Evolutionary conservation across 2,888 invertebrate genomes (phyloP), one percentile per base, ranked within the genome.

Genomic region (Maniola hyperantus): DNA sequence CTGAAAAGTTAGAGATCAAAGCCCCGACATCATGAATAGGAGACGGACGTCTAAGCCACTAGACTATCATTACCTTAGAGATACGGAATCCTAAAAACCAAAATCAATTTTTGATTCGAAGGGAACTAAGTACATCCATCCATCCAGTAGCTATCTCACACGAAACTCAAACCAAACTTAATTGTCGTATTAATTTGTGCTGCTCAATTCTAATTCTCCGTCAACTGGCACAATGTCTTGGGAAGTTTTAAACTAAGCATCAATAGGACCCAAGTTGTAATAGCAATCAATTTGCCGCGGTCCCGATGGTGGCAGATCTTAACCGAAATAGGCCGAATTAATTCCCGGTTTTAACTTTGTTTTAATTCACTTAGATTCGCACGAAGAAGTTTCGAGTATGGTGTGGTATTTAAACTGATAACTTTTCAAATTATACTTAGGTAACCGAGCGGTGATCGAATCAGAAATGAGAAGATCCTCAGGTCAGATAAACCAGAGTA

Each of bases 281-380:
- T 39, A 57, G 39, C 42, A 57, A 57, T 57, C 57, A 57, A 57
- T 57, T 57, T 57, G 42, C 42, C 42, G 18, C 39, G 20, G 55
- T 36, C 55, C 15, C 42, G 11, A 11, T 7, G 39, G 39, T 57
- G 54, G 54, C 8, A 18, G 34, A 34, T 39, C 36, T 20, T 57
- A 57, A 57, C 20, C 42, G 57, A 42, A 20, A 57, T 57, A 42
- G 57, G 57, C 57, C 36, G 57, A 42, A 57, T 57, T 57, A 57
- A 20, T 57, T 26, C 18, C 20, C 39, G 42, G 20, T 57, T 57
- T 57, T 42, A 42, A 57, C 57, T 57, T 57, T 42, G 42, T 39
- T 42, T 42, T 57, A 51, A 11, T 11, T 20, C 20, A 20, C 26
- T 20, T 10, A 5, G 11, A 51, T 20, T 50, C 18, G 10, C 48